A percentile compares a stretch with the other conserved stretches of the same genome.
Evolutionary conservation across 2,797 vertebrate species (phyloP).

Genomic region (Rhinatrema bivittatum): DNA sequence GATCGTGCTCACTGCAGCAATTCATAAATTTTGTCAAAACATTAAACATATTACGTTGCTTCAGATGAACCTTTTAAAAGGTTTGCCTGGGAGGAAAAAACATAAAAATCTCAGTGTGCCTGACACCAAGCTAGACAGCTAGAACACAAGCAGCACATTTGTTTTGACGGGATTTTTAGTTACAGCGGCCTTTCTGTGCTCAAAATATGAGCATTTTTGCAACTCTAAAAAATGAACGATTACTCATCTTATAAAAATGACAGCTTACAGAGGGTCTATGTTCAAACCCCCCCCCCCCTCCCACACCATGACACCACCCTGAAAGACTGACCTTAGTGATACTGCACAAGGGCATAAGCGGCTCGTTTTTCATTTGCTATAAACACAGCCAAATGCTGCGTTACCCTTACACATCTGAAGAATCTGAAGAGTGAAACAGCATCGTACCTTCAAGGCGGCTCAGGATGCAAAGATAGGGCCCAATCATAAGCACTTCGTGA

Average conservation of each 20-base stretch:
- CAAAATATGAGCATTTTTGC: slow-evolving; percentile 14
- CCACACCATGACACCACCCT: too few relatives aligned
- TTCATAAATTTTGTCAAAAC: slow-evolving; percentile 15
- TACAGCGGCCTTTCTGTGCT: background rate
- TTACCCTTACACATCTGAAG: slow-evolving; percentile 2
- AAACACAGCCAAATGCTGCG: background rate
- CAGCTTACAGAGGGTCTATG: background rate
- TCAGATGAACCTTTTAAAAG: slow-evolving; percentile 8
- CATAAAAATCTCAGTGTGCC: background rate
- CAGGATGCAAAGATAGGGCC: slow-evolving; percentile 19
- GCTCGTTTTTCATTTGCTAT: slow-evolving; percentile 3
- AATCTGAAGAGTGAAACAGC: slow-evolving; percentile 4
- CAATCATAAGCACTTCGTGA: background rate
- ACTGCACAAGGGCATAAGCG: background rate
- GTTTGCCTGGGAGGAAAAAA: slow-evolving; percentile 3
- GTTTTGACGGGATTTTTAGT: slow-evolving; percentile 13
- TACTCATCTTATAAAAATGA: slow-evolving; percentile 22
- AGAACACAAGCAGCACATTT: background rate
- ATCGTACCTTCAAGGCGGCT: slow-evolving; percentile 3
- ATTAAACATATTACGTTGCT: slow-evolving; percentile 9
- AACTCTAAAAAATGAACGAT: slow-evolving; percentile 20
- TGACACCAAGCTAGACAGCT: background rate
- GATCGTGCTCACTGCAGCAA: slow-evolving; percentile 9
- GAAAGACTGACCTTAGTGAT: background rate
- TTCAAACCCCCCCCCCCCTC: background rate